These are phyloP conservation scores for Automeris io DNA, from an alignment of 2,888 invertebrate species.

Conservation along the genomic window DNA sequence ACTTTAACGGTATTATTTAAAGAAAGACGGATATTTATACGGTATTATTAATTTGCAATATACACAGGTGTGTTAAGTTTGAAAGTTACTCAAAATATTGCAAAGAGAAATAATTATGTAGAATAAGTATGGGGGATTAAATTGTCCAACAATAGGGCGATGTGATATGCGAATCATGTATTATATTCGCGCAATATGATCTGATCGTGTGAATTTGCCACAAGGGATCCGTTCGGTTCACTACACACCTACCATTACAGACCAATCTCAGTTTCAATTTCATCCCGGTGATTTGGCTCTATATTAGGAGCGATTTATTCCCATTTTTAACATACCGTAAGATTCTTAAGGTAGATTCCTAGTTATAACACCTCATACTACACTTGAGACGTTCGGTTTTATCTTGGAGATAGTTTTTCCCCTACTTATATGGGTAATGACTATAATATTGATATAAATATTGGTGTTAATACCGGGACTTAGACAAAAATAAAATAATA, in stretches of 20 bases:
- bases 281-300: slow-evolving; percentile 42
- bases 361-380: slow-evolving; percentile 33
- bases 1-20: no score
- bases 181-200: slow-evolving; percentile 1
- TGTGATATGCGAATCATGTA: neutral
- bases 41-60: no score
- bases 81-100: no score
- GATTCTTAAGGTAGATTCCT: slow-evolving; percentile 36
- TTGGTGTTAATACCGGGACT: no score
- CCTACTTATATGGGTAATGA: neutral
- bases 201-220: slow-evolving; percentile 2
- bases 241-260: slow-evolving; percentile 26
- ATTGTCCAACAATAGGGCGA: neutral
- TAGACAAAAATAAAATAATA: no score
- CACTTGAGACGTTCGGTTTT: slow-evolving; percentile 34
- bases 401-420: slow-evolving; percentile 2
- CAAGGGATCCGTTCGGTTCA: slow-evolving; percentile 27
- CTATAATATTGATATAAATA: neutral
- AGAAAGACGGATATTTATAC: no score
- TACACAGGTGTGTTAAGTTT: no score
- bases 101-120: no score
- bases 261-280: slow-evolving; percentile 54
- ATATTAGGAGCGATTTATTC: slow-evolving; percentile 56
- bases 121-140: no score
- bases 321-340: slow-evolving; percentile 41